Conservation (phyloP, 2,797 vertebrate species). For the Gymnocypris eckloni region DNA sequence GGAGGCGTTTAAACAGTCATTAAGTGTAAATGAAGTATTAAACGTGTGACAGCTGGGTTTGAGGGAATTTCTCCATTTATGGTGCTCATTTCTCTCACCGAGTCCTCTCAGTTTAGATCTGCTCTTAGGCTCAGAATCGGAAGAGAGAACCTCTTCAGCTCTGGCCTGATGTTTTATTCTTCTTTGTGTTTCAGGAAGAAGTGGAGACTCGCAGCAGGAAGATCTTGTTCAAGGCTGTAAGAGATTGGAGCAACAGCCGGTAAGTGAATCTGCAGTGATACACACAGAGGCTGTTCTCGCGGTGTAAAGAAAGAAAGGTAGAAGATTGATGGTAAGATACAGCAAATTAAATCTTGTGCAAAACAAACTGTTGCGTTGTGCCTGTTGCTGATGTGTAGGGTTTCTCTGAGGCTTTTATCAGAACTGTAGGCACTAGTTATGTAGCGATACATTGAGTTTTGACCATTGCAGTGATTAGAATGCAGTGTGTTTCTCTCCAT, state of each 20-base stretch:
- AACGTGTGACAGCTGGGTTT: neutral
- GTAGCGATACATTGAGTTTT: neutral
- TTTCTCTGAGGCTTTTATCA: neutral
- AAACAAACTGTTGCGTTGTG: constrained; percentile 6
- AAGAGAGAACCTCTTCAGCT: neutral
- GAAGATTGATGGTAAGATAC: neutral
- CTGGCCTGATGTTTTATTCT: constrained; percentile 35
- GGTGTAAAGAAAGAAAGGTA: neutral
- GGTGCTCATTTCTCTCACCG: constrained; percentile 10
- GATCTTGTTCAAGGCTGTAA: constrained; percentile 12
- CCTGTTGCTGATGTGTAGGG: neutral
- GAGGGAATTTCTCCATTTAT: constrained; percentile 13
- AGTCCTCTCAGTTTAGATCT: neutral
- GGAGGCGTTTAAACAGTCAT: neutral
- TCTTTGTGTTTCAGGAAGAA: constrained; percentile 25
- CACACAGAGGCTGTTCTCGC: neutral
- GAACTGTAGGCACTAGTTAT: neutral
- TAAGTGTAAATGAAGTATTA: constrained; percentile 11
- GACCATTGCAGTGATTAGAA: neutral
- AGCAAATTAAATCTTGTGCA: neutral
- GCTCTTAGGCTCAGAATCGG: neutral
- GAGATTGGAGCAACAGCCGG: constrained; percentile 4
- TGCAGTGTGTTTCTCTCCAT: neutral
- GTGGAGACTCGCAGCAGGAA: constrained; percentile 11
- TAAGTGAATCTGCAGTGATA: constrained; percentile 26